Percentiles rank a stretch among this genome's conserved stretches.
Evolutionary conservation across 1,140 invertebrate genomes (phyloP).

Genomic region (Nautilus pompilius): DNA sequence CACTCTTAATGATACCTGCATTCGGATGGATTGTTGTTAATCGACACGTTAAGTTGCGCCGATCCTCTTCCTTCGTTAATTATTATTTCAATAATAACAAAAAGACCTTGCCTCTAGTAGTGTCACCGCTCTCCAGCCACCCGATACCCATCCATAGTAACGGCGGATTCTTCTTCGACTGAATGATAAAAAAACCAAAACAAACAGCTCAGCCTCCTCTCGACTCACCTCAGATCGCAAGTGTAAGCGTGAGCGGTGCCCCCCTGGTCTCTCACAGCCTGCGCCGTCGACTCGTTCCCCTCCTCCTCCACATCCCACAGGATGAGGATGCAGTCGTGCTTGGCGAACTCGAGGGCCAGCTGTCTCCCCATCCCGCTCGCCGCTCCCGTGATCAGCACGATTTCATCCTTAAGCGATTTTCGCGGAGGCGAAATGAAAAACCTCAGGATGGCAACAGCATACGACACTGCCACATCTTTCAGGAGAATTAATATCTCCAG

Average conservation of each 20-base stretch:
- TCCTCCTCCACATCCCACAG: constrained; percentile 86
- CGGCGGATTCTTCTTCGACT: too few species aligned
- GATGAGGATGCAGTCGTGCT: constrained; percentile 75
- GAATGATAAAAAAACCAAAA: too few species aligned
- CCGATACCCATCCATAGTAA: too few species aligned
- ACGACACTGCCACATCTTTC: constrained; percentile 28
- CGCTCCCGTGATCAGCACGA: constrained; percentile 82
- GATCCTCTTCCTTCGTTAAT: too few species aligned
- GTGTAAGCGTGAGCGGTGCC: constrained; percentile 58
- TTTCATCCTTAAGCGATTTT: constrained; percentile 67
- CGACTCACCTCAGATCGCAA: constrained; percentile 61
- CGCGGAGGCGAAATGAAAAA: constrained; percentile 32
- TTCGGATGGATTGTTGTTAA: too few species aligned
- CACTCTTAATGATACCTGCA: too few species aligned
- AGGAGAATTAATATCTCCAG: constrained; percentile 29
- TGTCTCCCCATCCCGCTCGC: constrained; percentile 78
- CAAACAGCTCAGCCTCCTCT: too few species aligned
- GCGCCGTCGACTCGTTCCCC: constrained; percentile 71
- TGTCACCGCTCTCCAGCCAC: too few species aligned
- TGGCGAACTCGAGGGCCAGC: constrained; percentile 75
- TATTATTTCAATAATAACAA: too few species aligned
- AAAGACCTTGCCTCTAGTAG: too few species aligned
- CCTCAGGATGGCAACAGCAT: constrained; percentile 23
- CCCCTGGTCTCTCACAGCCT: constrained; percentile 65
- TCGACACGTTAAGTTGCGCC: too few species aligned